Evolutionary conservation across 2,888 invertebrate species (phyloP).

Genomic region (Lysandra coridon): DNA sequence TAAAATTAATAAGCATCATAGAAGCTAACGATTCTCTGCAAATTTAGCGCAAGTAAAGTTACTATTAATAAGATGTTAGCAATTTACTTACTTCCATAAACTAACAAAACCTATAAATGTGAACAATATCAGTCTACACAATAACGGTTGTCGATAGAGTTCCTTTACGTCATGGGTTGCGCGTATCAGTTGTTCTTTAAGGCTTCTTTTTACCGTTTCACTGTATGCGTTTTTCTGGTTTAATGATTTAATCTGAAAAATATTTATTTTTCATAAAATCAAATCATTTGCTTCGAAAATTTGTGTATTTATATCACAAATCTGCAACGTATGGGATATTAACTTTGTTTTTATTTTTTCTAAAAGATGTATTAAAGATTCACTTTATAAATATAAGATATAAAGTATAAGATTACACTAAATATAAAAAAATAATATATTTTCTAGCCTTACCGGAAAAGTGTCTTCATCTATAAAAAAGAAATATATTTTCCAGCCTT

Average conservation of each 20-base stretch:
- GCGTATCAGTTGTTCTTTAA: conserved; percentile 50
- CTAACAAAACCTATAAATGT: conserved; percentile 49
- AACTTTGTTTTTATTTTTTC: too few relatives aligned
- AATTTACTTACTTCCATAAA: conserved; percentile 53
- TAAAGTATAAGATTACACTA: too few relatives aligned
- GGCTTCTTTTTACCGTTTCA: conserved; percentile 45
- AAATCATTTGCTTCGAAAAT: too few relatives aligned
- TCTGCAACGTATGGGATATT: too few relatives aligned
- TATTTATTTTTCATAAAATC: neutral
- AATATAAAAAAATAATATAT: too few relatives aligned
- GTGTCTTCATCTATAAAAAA: neutral
- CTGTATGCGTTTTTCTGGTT: conserved; percentile 43
- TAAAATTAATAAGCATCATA: too few relatives aligned
- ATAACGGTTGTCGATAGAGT: conserved; percentile 49
- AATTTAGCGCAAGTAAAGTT: too few relatives aligned
- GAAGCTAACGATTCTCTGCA: too few relatives aligned
- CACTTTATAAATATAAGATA: too few relatives aligned
- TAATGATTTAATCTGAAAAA: conserved; percentile 51
- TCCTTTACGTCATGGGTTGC: conserved; percentile 52
- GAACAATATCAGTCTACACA: conserved; percentile 49
- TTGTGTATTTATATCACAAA: too few relatives aligned
- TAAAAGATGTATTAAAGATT: too few relatives aligned
- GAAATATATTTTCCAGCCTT: conserved; percentile 37
- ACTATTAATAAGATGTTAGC: too few relatives aligned
- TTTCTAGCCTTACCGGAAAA: neutral